These are phyloP conservation scores for Lutjanus campechanus DNA, from an alignment of 2,797 vertebrate species.

Conservation along the genomic window DNA sequence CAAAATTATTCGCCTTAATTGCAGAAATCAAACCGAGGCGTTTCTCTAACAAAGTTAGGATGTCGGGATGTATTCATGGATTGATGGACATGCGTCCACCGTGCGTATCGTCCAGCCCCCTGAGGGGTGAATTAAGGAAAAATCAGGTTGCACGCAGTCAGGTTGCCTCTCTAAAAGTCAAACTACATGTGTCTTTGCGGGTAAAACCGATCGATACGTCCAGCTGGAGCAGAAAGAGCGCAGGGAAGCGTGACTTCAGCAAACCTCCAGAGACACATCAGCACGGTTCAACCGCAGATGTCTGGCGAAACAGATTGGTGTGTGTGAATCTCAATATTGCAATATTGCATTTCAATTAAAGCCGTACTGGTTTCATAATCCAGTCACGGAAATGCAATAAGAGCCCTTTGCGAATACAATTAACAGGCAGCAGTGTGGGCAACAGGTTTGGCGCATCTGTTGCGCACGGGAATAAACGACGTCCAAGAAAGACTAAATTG, in stretches of 20 bases:
- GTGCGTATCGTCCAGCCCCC: not conserved
- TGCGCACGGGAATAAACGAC: constrained; percentile 42
- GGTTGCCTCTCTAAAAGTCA: constrained; percentile 42
- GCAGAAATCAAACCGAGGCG: not conserved
- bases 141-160: constrained; percentile 30
- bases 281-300: constrained; percentile 70
- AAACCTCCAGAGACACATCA: constrained; percentile 72
- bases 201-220: constrained; percentile 68
- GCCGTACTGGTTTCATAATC: constrained; percentile 25
- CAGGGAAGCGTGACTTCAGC: constrained; percentile 75
- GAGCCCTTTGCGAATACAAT: constrained; percentile 4
- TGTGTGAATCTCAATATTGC: constrained; percentile 30
- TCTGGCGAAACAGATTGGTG: constrained; percentile 46
- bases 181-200: constrained; percentile 64
- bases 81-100: not conserved
- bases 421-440: constrained; percentile 36
- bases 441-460: constrained; percentile 76
- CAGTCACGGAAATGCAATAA: constrained; percentile 36
- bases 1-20: not conserved
- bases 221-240: constrained; percentile 75
- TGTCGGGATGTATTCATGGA: not conserved
- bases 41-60: constrained; percentile 20
- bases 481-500: not conserved
- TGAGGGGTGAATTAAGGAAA: constrained; percentile 13
- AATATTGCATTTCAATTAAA: constrained; percentile 58